phyloP scores from a whole-genome alignment of 2,888 invertebrate species.

The Aporophyla lueneburgensis region DNA sequence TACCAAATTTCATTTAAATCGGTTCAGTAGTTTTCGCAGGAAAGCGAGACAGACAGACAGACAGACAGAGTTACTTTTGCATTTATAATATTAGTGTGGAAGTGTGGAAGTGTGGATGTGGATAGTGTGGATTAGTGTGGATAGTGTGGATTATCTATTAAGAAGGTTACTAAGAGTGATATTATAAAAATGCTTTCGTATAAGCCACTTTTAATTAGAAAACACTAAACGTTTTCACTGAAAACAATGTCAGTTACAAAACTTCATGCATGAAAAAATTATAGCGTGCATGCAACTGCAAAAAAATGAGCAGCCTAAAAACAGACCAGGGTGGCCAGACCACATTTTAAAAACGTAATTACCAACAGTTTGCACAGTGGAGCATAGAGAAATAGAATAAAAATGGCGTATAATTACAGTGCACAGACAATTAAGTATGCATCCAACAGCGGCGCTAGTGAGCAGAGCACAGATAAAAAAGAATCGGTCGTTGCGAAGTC shows the following conservation, averaged over 20 bases:
- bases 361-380: conserved; percentile 30
- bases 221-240: not conserved
- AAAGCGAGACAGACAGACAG: too few relatives aligned
- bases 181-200: not conserved
- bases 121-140: too few relatives aligned
- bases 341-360: conserved; percentile 42
- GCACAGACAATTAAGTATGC: conserved; percentile 53
- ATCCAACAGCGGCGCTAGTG: conserved; percentile 35
- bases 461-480: conserved; percentile 38
- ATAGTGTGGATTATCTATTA: not conserved
- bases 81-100: too few relatives aligned
- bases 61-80: too few relatives aligned
- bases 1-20: too few relatives aligned
- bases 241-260: not conserved
- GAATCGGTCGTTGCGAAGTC: conserved; percentile 33
- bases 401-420: conserved; percentile 49
- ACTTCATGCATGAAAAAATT: not conserved
- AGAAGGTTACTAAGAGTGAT: not conserved
- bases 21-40: too few relatives aligned
- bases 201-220: not conserved
- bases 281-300: not conserved
- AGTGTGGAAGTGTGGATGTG: too few relatives aligned
- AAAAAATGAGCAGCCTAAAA: not conserved
- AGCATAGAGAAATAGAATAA: conserved; percentile 49
- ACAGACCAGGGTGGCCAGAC: conserved; percentile 6